phyloP scores from a whole-genome alignment of 2,888 invertebrate genomes.

The Arge pagana region DNA sequence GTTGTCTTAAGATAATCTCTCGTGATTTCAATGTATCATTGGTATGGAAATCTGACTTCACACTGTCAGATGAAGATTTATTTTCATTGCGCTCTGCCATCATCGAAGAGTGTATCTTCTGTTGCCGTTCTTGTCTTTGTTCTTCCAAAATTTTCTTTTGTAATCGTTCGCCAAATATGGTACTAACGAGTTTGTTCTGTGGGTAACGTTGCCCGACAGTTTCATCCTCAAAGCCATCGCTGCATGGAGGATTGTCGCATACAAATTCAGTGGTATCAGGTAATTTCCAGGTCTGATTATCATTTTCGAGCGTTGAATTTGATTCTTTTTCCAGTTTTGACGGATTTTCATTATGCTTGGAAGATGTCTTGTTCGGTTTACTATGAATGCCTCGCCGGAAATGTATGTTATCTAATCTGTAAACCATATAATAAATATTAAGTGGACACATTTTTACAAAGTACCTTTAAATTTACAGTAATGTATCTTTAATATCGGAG shows the following conservation, averaged over 20 bases:
- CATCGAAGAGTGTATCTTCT: conserved; percentile 20
- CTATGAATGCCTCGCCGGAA: conserved; percentile 41
- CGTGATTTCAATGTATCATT: not conserved
- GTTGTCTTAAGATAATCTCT: not conserved
- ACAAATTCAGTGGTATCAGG: conserved; percentile 7
- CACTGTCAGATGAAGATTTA: conserved; percentile 7
- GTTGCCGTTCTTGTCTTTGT: conserved; percentile 27
- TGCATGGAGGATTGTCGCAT: not conserved
- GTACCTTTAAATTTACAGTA: no score
- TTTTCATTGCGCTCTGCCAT: conserved; percentile 11
- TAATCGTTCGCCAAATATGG: conserved; percentile 47
- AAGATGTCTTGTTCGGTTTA: not conserved
- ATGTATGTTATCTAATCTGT: conserved; percentile 49
- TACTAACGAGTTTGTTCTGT: conserved; percentile 32
- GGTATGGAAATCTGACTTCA: no score
- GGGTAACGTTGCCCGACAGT: no score
- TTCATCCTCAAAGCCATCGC: conserved; percentile 25
- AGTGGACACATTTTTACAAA: no score
- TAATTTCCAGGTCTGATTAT: not conserved
- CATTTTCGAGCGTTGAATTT: not conserved
- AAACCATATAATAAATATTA: conserved; percentile 21
- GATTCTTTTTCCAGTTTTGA: not conserved
- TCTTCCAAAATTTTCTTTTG: conserved; percentile 34
- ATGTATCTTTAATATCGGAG: no score
- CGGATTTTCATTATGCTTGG: not conserved